Conservation (phyloP, 2,113 vertebrate species). For the Struthio camelus region DNA sequence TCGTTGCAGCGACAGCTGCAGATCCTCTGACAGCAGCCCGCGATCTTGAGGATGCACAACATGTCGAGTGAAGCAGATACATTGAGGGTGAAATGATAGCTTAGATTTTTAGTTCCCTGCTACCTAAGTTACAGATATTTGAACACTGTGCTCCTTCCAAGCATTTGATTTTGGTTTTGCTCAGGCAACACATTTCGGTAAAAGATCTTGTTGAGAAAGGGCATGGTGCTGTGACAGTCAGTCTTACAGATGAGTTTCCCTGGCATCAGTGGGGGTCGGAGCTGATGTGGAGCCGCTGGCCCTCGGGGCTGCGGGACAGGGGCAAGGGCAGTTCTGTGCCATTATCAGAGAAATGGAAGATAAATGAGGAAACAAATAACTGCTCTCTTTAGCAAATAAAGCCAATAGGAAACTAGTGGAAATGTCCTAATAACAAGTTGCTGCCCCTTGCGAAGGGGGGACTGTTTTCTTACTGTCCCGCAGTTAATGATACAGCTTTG, state of each 20-base stretch:
- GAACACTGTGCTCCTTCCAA: fast-evolving
- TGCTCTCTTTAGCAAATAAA: background rate
- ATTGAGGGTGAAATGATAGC: too few relatives aligned
- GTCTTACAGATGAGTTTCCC: fast-evolving
- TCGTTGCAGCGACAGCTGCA: background rate
- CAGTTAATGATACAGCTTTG: background rate
- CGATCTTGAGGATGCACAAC: background rate
- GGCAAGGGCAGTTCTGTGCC: background rate
- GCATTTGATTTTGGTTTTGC: background rate
- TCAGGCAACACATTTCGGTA: fast-evolving
- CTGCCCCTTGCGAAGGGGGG: background rate
- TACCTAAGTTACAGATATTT: background rate
- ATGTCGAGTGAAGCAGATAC: background rate
- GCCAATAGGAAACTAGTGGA: fast-evolving
- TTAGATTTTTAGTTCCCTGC: background rate
- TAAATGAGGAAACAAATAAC: background rate
- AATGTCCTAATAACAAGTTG: background rate
- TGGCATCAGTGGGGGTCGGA: background rate
- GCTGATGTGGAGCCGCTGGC: fast-evolving
- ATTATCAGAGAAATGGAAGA: background rate
- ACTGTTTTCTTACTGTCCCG: background rate
- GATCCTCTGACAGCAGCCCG: background rate
- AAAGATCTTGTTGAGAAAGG: background rate
- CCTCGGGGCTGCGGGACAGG: fast-evolving
- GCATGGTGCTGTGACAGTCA: background rate